Percentiles rank a stretch among this genome's conserved stretches.
phyloP scores from a whole-genome alignment of 2,888 invertebrate species.

The Pocota personata region DNA sequence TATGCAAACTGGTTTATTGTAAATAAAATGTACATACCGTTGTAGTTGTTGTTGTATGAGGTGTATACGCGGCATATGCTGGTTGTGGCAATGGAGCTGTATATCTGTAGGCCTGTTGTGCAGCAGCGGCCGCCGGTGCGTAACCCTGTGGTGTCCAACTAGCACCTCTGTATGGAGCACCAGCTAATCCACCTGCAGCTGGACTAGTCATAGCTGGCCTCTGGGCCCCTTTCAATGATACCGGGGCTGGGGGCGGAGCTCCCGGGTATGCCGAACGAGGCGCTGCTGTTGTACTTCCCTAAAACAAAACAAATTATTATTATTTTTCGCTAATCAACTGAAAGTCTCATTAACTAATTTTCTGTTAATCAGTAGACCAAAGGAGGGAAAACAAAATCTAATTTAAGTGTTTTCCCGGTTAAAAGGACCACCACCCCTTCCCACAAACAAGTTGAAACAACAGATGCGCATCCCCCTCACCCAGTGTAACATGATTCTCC shows the following conservation, averaged over 20 bases:
- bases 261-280: constrained; percentile 82
- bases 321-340: background rate
- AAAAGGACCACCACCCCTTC: background rate
- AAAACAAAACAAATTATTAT: constrained; percentile 56
- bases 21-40: constrained; percentile 79
- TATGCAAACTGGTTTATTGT: background rate
- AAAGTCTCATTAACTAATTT: constrained; percentile 9
- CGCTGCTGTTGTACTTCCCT: constrained; percentile 80
- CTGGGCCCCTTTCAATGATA: constrained; percentile 82
- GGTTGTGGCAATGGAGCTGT: constrained; percentile 83
- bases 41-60: constrained; percentile 82
- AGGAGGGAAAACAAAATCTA: background rate
- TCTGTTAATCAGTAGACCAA: background rate
- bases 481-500: constrained; percentile 6
- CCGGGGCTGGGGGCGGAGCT: constrained; percentile 82
- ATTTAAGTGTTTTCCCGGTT: constrained; percentile 19
- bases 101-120: constrained; percentile 82
- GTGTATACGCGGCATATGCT: constrained; percentile 83
- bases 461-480: background rate
- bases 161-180: constrained; percentile 82
- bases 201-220: constrained; percentile 83
- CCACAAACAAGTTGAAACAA: background rate
- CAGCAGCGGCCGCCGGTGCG: constrained; percentile 82
- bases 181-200: constrained; percentile 82
- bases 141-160: constrained; percentile 83